Percentiles rank a stretch among this genome's conserved stretches.
Evolutionary conservation across 1,140 invertebrate genomes (phyloP).

Genomic region (Campoletis sonorensis): DNA sequence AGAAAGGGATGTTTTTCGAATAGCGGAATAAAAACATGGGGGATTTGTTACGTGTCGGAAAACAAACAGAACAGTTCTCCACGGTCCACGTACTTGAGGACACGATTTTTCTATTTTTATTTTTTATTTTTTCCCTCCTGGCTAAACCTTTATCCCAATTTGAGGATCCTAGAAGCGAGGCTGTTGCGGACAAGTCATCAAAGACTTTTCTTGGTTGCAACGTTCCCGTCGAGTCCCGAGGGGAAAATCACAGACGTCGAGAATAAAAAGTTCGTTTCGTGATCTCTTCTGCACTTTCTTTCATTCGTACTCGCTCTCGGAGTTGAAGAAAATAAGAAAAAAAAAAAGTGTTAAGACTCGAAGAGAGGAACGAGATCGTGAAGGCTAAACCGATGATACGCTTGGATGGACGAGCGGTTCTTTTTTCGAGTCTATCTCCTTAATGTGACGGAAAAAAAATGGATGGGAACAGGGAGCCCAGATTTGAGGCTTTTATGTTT

Average conservation of each 20-base stretch:
- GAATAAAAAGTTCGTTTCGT: no score
- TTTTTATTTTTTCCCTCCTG: not conserved
- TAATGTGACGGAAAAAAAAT: slow-evolving; percentile 37
- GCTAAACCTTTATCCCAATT: not conserved
- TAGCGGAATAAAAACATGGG: slow-evolving; percentile 8
- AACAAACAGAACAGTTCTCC: slow-evolving; percentile 3
- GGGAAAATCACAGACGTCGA: no score
- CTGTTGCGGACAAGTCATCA: no score
- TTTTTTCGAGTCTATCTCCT: slow-evolving; percentile 49
- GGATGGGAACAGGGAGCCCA: not conserved
- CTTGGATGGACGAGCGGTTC: slow-evolving; percentile 56
- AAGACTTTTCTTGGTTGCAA: no score
- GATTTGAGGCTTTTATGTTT: no score
- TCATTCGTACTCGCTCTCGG: no score
- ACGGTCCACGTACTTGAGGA: slow-evolving; percentile 23
- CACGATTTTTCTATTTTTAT: slow-evolving; percentile 17
- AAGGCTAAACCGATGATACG: slow-evolving; percentile 63
- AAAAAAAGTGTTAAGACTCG: no score
- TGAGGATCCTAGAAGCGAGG: not conserved
- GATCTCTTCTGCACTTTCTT: no score
- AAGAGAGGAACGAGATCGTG: slow-evolving; percentile 12
- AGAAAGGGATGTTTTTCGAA: slow-evolving; percentile 1
- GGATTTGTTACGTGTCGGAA: slow-evolving; percentile 9
- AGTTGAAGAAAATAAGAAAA: no score
- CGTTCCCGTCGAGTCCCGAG: no score